These are phyloP conservation scores for Corapipo altera DNA, from an alignment of 2,113 vertebrate genomes.

Conservation along the genomic window DNA sequence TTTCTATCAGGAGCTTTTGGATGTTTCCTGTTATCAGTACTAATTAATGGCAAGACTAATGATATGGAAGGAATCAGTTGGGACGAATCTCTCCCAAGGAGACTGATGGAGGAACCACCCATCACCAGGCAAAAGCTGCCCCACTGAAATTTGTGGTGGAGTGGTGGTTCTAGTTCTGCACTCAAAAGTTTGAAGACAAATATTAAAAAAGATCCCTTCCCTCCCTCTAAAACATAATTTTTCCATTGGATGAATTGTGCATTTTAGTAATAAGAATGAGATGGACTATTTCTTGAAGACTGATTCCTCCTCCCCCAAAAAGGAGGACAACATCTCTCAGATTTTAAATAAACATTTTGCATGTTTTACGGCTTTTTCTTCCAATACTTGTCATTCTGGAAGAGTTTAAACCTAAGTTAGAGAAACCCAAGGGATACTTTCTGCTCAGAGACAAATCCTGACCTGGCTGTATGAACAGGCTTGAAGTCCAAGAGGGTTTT, in stretches of 20 bases:
- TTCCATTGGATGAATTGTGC: background rate
- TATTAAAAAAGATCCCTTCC: background rate
- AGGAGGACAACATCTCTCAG: background rate
- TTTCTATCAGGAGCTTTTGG: background rate
- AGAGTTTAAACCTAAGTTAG: background rate
- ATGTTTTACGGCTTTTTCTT: background rate
- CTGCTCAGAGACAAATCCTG: background rate
- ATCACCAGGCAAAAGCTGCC: background rate
- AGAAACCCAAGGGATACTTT: background rate
- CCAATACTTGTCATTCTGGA: background rate
- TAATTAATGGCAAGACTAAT: background rate
- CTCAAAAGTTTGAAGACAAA: background rate
- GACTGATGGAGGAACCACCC: background rate
- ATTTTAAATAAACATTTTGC: background rate
- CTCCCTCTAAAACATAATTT: fast-evolving
- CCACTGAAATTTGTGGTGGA: background rate
- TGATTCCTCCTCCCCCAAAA: no score
- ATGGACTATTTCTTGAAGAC: background rate
- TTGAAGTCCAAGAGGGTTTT: background rate
- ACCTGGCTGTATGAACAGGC: background rate
- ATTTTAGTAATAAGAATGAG: background rate
- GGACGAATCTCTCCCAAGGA: background rate
- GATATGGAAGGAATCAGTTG: background rate
- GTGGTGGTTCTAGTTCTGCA: background rate
- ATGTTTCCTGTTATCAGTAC: background rate